Percentiles rank a stretch among this genome's conserved stretches.
Conservation (phyloP, 1,140 invertebrate species). For the Grapholita molesta region DNA sequence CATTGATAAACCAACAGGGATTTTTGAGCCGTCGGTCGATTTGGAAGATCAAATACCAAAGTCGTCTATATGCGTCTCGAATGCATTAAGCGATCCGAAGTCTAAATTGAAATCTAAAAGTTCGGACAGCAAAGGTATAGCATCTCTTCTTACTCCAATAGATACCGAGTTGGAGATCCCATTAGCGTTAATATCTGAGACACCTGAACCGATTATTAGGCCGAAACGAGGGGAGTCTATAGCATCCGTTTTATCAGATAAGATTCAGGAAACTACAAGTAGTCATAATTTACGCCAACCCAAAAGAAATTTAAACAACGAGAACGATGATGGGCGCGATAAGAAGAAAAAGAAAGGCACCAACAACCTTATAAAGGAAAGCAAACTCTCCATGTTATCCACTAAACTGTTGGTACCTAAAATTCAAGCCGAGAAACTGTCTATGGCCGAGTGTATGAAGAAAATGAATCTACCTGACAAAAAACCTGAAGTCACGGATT, state of each 20-base stretch:
- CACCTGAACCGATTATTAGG: conserved; percentile 61
- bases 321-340: conserved; percentile 61
- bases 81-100: conserved; percentile 51
- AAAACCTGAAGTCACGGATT: conserved; percentile 36
- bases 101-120: conserved; percentile 47
- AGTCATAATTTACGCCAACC: conserved; percentile 73
- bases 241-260: conserved; percentile 72
- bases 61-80: conserved; percentile 70
- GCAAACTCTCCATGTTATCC: conserved; percentile 63
- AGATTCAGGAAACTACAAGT: conserved; percentile 69
- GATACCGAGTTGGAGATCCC: conserved; percentile 66
- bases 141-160: conserved; percentile 42
- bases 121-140: conserved; percentile 36
- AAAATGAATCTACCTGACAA: conserved; percentile 37
- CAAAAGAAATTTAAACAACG: conserved; percentile 65
- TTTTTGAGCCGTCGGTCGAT: conserved; percentile 82
- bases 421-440: conserved; percentile 56
- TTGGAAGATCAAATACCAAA: conserved; percentile 81
- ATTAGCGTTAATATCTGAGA: conserved; percentile 62
- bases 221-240: conserved; percentile 73
- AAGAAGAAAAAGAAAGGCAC: conserved; percentile 71
- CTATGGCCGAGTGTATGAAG: conserved; percentile 41
- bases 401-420: conserved; percentile 62
- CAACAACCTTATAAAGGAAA: conserved; percentile 63
- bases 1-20: conserved; percentile 79